These are phyloP conservation scores for Rhodinocichla rosea DNA, from an alignment of 2,113 vertebrate genomes.

Conservation along the genomic window DNA sequence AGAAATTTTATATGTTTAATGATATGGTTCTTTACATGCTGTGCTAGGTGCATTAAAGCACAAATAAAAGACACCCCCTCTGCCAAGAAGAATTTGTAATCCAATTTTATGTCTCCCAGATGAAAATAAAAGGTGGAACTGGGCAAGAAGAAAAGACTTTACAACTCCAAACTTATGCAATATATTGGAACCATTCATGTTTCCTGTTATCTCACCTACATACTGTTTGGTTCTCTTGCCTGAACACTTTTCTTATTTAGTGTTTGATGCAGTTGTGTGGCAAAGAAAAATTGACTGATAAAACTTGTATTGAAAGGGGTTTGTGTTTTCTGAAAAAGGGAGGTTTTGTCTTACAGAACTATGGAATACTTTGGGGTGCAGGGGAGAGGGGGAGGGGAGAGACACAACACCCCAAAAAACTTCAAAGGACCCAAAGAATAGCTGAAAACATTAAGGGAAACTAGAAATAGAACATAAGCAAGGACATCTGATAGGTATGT, in stretches of 20 bases:
- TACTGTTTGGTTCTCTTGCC: not conserved
- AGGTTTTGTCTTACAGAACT: not conserved
- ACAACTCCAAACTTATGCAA: not conserved
- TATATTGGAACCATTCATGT: not conserved
- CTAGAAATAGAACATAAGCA: not conserved
- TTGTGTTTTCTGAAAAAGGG: not conserved
- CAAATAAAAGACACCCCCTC: not conserved
- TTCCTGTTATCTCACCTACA: not conserved
- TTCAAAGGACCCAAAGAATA: not conserved
- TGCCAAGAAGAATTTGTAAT: not conserved
- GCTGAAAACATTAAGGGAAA: not conserved
- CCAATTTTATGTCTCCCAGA: not conserved
- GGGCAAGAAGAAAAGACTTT: not conserved
- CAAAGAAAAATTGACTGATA: not conserved
- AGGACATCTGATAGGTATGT: not conserved
- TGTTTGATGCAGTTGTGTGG: fast-evolving
- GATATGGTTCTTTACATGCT: not conserved
- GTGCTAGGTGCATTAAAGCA: not conserved
- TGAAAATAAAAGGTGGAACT: not conserved
- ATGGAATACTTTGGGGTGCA: fast-evolving
- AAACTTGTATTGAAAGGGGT: not conserved
- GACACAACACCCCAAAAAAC: not conserved
- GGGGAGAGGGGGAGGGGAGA: fast-evolving
- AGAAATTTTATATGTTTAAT: not conserved
- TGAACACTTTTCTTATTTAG: not conserved